Evolutionary conservation across 2,797 vertebrate species (phyloP).

Genomic region (Arnoldichthys spilopterus): DNA sequence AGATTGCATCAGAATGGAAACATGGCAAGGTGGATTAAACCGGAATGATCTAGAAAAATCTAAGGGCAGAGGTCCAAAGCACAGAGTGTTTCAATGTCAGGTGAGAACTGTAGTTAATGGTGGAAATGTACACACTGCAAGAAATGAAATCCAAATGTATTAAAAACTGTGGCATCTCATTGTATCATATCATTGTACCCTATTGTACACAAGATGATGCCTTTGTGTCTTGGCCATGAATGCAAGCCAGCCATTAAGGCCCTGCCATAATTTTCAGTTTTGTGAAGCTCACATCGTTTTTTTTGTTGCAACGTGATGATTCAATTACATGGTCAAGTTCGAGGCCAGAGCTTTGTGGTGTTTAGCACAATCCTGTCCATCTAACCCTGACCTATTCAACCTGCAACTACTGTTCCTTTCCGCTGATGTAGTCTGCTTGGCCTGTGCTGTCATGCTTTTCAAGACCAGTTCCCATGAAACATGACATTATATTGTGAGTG

Average conservation of each 20-base stretch:
- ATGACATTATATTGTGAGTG: not conserved
- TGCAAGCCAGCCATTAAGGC: not conserved
- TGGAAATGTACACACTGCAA: not conserved
- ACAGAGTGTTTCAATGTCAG: not conserved
- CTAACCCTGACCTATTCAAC: not conserved
- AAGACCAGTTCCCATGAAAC: not conserved
- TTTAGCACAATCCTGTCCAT: not conserved
- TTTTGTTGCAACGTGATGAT: not conserved
- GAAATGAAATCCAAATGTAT: not conserved
- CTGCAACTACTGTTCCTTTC: not conserved
- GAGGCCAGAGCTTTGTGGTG: not conserved
- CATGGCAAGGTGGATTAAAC: conserved; percentile 17
- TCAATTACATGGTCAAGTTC: not conserved
- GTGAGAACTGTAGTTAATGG: not conserved
- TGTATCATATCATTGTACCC: not conserved
- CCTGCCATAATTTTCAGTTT: not conserved
- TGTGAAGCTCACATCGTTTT: not conserved
- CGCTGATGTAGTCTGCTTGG: not conserved
- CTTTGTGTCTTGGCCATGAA: not conserved
- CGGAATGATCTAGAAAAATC: conserved; percentile 6
- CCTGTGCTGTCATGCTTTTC: not conserved
- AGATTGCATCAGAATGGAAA: conserved; percentile 23
- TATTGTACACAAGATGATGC: not conserved
- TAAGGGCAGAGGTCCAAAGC: not conserved
- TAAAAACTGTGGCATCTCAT: not conserved